Base-by-base conservation (phyloP, 2,797 vertebrate species). In the Erethizon dorsatum region DNA sequence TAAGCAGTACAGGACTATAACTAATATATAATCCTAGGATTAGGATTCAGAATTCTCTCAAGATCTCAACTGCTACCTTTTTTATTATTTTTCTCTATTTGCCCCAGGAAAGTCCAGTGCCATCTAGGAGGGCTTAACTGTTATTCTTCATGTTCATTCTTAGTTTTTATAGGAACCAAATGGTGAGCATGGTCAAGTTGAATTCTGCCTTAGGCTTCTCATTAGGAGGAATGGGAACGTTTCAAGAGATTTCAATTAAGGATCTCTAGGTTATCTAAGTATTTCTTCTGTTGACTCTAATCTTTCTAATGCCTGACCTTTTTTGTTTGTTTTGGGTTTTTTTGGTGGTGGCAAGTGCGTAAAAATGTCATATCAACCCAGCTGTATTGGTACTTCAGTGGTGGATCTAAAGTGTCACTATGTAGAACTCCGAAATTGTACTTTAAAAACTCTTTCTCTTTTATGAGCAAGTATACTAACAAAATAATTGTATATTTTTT, bases 381-480 rank as follows among this genome's bases (percentile, higher is more conserved):
- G 18, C 37, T 67, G 82, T 37, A 33, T 57, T 86, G 57, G 26
- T 24, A n/a, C 54, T 91, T 93, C 61, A 93, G 24, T 89, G 71
- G 33, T 65, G 33, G n/a, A 45, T 57, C 18, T 88, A 90, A 96
- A 90, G 63, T 90, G 79, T 75, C 50, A 31, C 3, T 82, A 31
- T 88, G n/a, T 63, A 61, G 41, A 79, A 67, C 71, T 91, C 24
- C 61, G 85, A 92, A 57, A 54, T 87, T 75, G n/a, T 47, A 59
- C 22, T 84, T 77, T 47, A 67, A 57, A 54, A 83, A 22, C 3
- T 24, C 14, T 54, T 45, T 94, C 26, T 65, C 84, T 80, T 91
- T 89, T 77, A 17, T 50, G 47, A 94, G 75, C n/a, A 96, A 67
- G 18, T 18, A 69, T 86, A 94, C 45, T 90, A 63, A 95, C 59